Base-by-base conservation (phyloP, 2,888 invertebrate genomes). In the Ernsta delagoae region DNA sequence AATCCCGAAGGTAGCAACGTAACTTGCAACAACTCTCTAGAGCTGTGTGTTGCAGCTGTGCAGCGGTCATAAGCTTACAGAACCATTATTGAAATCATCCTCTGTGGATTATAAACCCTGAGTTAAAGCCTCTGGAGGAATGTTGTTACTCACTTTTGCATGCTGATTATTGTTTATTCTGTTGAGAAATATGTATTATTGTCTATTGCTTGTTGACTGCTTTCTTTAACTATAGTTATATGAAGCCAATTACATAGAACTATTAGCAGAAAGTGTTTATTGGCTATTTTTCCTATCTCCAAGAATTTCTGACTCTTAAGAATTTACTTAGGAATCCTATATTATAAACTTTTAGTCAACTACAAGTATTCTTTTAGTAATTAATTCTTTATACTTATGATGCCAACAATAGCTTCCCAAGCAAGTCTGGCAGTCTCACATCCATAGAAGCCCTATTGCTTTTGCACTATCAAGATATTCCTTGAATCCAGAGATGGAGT, bases 11-110 rank as follows among this genome's bases (percentile, higher is more conserved):
- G 36, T 6, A 39, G 5, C 34, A 31, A 53, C 60, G 34, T 59
- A 54, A 54, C 36, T 39, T 6, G 36, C 36, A 34, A 67, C 54
- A 60, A 31, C 59, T 54, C 24, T 24, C 24, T 24, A 24, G 24
- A 24, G 24, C 24, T 24, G 24, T 24, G 24, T 24, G 24, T 24
- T 1, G 24, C 1, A 24, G 24, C 24, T 24, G 24, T 24, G 24
- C 3, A 24, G 24, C 24, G 24, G 24, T 24, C 3, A 24, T 24
- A 24, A 24, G 16, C 36, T 41, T 31, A 43, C 50, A 41, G 31
- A 45, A 60, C 54, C 12, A 67, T 67, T 67, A 61, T 61, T 43
- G 31, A 12, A 54, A 41, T 8, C 6, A 41, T 43, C 60, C 54
- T 12, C 12, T 1, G 66, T 34, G 60, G 39, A 53, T 54, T 54